Evolutionary conservation across 2,888 invertebrate species (phyloP), one percentile per base, ranked within the genome.

Genomic region (Megastigmus dorsalis): DNA sequence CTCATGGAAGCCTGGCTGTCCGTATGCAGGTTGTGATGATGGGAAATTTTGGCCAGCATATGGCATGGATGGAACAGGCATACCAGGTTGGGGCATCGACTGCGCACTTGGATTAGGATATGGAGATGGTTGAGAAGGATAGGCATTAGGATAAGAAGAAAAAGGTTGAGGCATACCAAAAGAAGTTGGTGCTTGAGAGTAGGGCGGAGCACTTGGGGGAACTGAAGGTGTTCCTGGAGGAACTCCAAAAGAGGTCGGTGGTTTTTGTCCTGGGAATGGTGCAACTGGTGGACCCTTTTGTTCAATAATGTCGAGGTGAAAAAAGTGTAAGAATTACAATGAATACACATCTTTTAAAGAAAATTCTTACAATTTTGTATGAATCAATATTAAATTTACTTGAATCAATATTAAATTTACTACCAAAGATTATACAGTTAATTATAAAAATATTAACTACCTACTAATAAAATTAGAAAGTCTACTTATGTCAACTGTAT

Each of bases 181-280:
- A 28, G 83, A 81, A 3, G 75, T 77, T 1, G 85, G 83, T 2
- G 73, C 68, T 0, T 84, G 82, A 1, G 70, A 67, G 76, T 83
- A 82, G 68, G 83, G 80, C 41, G 81, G 79, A 81, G 79, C 80
- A 76, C 78, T 77, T 30, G 85, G 83, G 30, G 84, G 82, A 80
- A 84, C 84, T 79, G 86, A 84, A 70, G 86, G 85, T 81, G 85
- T 80, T 69, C 86, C 85, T 78, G 87, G 84, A 78, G 84, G 85
- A 79, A 78, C 79, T 69, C 86, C 86, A 77, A 87, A 86, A 43
- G 86, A 84, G 28, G 82, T 86, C 72, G 87, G 85, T 76, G 85
- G 82, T 75, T 79, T 83, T 73, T 80, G 81, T 80, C 85, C 85
- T 36, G 83, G 81, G 77, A 82, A 85, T 71, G 81, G 82, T 78